Evolutionary conservation across 2,888 invertebrate species (phyloP).

Genomic region (Hypena proboscidalis): DNA sequence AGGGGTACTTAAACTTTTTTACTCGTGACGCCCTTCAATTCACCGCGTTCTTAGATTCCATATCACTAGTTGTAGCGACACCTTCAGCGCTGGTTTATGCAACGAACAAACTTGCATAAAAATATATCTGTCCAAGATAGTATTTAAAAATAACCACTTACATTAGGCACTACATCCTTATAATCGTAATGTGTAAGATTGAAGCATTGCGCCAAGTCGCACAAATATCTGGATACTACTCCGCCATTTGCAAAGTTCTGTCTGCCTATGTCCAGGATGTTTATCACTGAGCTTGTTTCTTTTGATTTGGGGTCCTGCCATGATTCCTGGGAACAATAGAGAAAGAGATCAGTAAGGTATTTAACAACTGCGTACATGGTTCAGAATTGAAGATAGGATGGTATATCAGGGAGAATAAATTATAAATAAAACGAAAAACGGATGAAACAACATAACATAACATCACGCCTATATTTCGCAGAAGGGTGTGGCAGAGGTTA

Average conservation of each 20-base stretch:
- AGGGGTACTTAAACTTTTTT: too few relatives aligned
- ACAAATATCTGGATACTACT: constrained; percentile 85
- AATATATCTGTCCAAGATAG: too few relatives aligned
- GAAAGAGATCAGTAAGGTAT: neutral
- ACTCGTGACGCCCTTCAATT: too few relatives aligned
- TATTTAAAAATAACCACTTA: constrained; percentile 55
- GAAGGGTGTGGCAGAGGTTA: too few relatives aligned
- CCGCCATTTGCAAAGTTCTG: constrained; percentile 83
- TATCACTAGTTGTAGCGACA: neutral
- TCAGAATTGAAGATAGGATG: neutral
- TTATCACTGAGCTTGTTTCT: constrained; percentile 86
- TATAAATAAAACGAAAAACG: too few relatives aligned
- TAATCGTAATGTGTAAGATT: constrained; percentile 89
- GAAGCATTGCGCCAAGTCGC: constrained; percentile 88
- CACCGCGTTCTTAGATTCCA: too few relatives aligned
- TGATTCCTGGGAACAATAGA: constrained; percentile 77
- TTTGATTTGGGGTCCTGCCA: constrained; percentile 84
- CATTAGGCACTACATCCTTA: constrained; percentile 86
- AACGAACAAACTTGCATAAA: too few relatives aligned
- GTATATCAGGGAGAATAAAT: too few relatives aligned
- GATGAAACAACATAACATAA: too few relatives aligned
- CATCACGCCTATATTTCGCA: too few relatives aligned
- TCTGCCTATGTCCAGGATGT: constrained; percentile 85
- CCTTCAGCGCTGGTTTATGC: neutral
- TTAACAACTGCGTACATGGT: neutral